phyloP scores from a whole-genome alignment of 2,888 invertebrate genomes.

The Microlaimidae sp. region DNA sequence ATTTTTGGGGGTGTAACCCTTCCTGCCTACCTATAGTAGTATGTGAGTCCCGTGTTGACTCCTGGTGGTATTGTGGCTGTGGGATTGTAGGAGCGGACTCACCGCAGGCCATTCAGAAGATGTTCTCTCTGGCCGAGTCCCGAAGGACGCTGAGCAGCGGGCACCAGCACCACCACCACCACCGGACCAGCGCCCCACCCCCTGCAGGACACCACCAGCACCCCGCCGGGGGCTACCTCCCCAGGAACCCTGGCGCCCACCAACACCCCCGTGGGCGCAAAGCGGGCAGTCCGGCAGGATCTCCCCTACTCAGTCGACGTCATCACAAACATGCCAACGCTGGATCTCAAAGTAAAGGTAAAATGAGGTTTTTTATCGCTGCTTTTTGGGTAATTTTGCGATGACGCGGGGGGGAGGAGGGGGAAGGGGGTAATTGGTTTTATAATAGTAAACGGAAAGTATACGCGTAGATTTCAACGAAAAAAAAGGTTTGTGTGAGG shows the following conservation, averaged over 20 bases:
- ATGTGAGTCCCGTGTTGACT: background rate
- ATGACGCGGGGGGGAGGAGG: no score
- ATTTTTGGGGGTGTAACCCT: no score
- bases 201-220: background rate
- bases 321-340: no score
- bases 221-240: constrained; percentile 7
- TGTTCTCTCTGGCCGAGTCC: constrained; percentile 55
- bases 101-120: constrained; percentile 86
- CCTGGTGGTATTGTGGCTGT: background rate
- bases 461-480: no score
- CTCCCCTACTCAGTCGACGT: background rate
- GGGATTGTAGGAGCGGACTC: constrained; percentile 58
- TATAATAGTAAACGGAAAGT: no score
- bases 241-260: constrained; percentile 1
- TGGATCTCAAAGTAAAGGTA: no score
- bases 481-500: no score
- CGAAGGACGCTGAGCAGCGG: no score
- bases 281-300: background rate
- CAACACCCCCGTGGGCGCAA: background rate
- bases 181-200: background rate
- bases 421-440: no score
- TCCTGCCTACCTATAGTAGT: background rate
- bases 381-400: no score
- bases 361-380: no score
- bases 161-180: no score